Evolutionary conservation across 2,797 vertebrate species (phyloP).

Genomic region (Pseudopleuronectes americanus): DNA sequence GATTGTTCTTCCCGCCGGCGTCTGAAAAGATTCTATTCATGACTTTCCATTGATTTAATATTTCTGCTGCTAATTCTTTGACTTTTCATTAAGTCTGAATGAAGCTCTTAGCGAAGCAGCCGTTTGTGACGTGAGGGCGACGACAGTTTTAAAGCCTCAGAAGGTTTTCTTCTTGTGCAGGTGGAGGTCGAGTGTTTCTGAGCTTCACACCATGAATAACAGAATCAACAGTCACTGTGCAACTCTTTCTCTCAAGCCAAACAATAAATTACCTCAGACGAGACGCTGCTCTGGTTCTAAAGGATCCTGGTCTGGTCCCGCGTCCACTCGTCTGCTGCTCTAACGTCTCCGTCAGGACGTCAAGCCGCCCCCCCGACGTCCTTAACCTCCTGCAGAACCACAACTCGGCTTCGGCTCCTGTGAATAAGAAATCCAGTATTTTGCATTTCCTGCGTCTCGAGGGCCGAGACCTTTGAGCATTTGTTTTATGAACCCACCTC

Average conservation of each 20-base stretch:
- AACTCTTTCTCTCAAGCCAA: too few species aligned
- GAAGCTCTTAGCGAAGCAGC: not conserved
- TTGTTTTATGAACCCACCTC: constrained; percentile 4
- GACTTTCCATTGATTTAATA: not conserved
- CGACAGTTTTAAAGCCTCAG: too few species aligned
- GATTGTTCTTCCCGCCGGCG: not conserved
- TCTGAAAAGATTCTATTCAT: not conserved
- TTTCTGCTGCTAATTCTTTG: not conserved
- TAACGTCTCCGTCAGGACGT: too few species aligned
- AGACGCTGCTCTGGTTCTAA: not conserved
- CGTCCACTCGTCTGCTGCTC: too few species aligned
- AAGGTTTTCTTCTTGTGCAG: too few species aligned
- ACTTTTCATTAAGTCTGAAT: not conserved
- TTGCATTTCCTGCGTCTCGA: not conserved
- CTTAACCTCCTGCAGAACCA: too few species aligned
- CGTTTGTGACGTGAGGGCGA: not conserved
- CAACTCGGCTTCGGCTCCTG: not conserved
- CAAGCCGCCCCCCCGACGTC: too few species aligned
- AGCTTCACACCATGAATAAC: not conserved
- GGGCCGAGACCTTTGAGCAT: not conserved
- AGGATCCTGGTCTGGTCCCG: not conserved
- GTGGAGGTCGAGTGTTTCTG: not conserved
- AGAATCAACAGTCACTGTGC: not conserved
- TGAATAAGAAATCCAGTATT: too few species aligned
- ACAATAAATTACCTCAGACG: not conserved